Percentiles rank a stretch among this genome's conserved stretches.
Conservation (phyloP, 1,140 invertebrate genomes). For the Drosophila persimilis region DNA sequence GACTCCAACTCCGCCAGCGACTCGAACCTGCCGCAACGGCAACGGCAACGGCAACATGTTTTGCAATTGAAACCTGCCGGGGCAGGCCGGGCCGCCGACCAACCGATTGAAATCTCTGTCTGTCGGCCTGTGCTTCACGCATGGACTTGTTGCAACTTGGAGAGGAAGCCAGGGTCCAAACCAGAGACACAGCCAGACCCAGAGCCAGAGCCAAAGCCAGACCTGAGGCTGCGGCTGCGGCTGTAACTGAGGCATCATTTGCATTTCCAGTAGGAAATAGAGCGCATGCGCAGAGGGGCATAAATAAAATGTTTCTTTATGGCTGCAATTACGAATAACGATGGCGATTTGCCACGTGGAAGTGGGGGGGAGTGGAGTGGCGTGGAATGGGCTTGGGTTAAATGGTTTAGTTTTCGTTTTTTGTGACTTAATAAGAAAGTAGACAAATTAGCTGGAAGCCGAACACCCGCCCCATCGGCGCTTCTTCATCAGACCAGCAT, state of each 20-base stretch:
- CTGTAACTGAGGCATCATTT: slow-evolving; percentile 55
- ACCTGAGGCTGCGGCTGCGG: slow-evolving; percentile 3
- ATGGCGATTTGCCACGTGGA: slow-evolving; percentile 41
- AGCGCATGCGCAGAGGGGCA: slow-evolving; percentile 56
- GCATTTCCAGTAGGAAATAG: slow-evolving; percentile 76
- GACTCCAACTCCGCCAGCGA: no score
- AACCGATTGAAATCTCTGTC: slow-evolving; percentile 55
- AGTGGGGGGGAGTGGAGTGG: slow-evolving; percentile 1
- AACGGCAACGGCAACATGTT: slow-evolving; percentile 61
- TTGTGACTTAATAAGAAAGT: slow-evolving; percentile 36
- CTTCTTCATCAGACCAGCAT: slow-evolving; percentile 27
- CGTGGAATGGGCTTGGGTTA: neutral
- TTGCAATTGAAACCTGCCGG: slow-evolving; percentile 56
- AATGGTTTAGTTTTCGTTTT: slow-evolving; percentile 12
- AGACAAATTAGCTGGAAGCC: slow-evolving; percentile 17
- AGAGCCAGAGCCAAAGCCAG: neutral
- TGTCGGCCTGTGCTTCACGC: slow-evolving; percentile 41
- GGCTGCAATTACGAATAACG: slow-evolving; percentile 56
- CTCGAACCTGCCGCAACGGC: slow-evolving; percentile 47
- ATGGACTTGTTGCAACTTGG: slow-evolving; percentile 33
- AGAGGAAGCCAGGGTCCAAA: slow-evolving; percentile 6
- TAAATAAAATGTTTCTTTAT: slow-evolving; percentile 78
- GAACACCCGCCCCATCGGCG: slow-evolving; percentile 30
- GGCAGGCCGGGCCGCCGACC: slow-evolving; percentile 31
- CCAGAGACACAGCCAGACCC: neutral